Evolutionary conservation across 2,888 invertebrate genomes (phyloP), one percentile per base, ranked within the genome.

Genomic region (Lottia gigantea): DNA sequence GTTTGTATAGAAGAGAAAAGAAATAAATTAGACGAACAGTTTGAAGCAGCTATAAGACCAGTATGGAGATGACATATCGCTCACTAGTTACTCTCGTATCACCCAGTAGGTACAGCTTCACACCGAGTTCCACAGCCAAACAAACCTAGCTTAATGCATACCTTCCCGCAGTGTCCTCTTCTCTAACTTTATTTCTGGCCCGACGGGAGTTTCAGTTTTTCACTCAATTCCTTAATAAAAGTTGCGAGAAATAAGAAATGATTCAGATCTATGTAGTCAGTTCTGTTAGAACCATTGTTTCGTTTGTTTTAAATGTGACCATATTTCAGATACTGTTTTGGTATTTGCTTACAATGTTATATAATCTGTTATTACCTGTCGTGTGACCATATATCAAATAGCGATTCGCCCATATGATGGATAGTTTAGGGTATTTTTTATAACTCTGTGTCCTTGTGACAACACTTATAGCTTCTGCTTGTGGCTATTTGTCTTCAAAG

Each of bases 101-200:
- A 55, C 55, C 23, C 55, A 55, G 55, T 55, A 55, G 55, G 55
- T 23, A 55, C 19, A 55, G 19, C 19, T 23, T 55, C 55, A 55
- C 23, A 55, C 19, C 19, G 55, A 19, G 55, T 55, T 55, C 23
- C 23, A 55, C 55, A 55, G 55, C 23, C 55, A 55, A 55, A 55
- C 19, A 55, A 55, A 55, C 55, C 23, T 23, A 55, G 23, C 55
- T 55, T 55, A 55, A 55, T 55, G 55, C 55, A 55, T 55, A 55
- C 55, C 23, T 55, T 55, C 55, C 55, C 55, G 55, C 55, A 19
- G 55, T 55, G 19, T 55, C 55, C 55, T 55, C 19, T 23, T 23
- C 55, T 23, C 55, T 55, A 55, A 23, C 55, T 55, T 23, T 55
- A 55, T 55, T 55, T 55, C 55, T 23, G 40, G 23, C 55, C 55